phyloP scores from a whole-genome alignment of 1,140 invertebrate genomes.

The Apis dorsata region DNA sequence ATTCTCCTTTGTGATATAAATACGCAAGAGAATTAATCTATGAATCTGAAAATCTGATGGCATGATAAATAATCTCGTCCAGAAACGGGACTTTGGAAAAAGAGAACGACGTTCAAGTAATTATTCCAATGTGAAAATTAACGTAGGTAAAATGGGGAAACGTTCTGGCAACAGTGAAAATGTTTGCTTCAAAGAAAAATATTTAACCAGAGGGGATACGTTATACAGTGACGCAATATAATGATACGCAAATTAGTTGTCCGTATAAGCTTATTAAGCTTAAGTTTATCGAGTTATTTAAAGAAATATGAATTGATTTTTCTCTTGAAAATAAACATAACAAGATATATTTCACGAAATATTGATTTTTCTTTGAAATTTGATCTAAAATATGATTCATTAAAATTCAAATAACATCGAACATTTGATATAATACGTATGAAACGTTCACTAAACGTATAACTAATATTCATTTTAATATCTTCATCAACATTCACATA shows the following conservation, averaged over 20 bases:
- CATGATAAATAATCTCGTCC: too few species aligned
- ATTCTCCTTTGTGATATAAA: too few species aligned
- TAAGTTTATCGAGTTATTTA: neutral
- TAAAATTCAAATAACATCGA: too few species aligned
- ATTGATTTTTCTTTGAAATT: neutral
- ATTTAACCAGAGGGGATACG: neutral
- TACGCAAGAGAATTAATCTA: too few species aligned
- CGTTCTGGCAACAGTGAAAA: neutral
- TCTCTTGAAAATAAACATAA: neutral
- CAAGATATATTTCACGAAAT: neutral
- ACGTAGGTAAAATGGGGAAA: neutral
- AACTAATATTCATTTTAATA: neutral
- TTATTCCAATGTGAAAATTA: neutral
- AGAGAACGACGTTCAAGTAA: neutral
- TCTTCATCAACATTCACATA: neutral
- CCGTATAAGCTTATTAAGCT: neutral
- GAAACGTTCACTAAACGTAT: neutral
- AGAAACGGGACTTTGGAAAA: too few species aligned
- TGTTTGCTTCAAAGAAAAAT: neutral
- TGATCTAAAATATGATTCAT: neutral
- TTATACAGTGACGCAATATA: neutral
- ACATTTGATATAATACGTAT: neutral
- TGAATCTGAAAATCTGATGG: too few species aligned
- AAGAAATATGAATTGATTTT: neutral
- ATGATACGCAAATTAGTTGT: neutral